Conservation (phyloP, 2,888 invertebrate genomes). For the Anoplius nigerrimus region DNA sequence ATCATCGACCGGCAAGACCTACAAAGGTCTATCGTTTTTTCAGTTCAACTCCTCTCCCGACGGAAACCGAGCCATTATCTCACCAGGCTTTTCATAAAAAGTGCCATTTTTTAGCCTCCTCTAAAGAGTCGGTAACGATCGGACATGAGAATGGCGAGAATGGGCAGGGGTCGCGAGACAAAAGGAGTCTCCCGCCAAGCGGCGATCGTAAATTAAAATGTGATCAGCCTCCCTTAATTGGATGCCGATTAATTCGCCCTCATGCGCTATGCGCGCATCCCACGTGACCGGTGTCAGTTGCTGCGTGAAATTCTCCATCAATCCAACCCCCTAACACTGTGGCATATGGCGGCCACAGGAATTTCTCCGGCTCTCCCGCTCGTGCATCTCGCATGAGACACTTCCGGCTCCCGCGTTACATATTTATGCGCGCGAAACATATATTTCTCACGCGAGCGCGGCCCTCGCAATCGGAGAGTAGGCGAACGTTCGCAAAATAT, state of each 20-base stretch:
- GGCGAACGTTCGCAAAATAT: too few species aligned
- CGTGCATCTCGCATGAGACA: slow-evolving; percentile 4
- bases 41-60: too few species aligned
- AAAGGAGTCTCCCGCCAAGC: background rate
- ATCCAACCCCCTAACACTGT: slow-evolving; percentile 65
- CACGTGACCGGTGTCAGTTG: slow-evolving; percentile 64
- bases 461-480: background rate
- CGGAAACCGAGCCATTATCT: too few species aligned
- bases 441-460: background rate
- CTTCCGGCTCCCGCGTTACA: slow-evolving; percentile 14
- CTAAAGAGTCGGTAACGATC: background rate
- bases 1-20: too few species aligned
- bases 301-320: slow-evolving; percentile 68
- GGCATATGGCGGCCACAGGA: slow-evolving; percentile 57
- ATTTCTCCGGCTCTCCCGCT: slow-evolving; percentile 27
- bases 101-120: background rate
- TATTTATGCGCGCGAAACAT: slow-evolving; percentile 1
- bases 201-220: slow-evolving; percentile 57
- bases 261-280: slow-evolving; percentile 36
- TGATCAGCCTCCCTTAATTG: slow-evolving; percentile 56
- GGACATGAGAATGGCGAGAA: too few species aligned
- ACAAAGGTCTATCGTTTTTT: too few species aligned
- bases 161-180: too few species aligned
- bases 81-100: too few species aligned
- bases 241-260: slow-evolving; percentile 57